These are phyloP conservation scores for Andrena dorsata DNA, from an alignment of 2,888 invertebrate genomes.

Conservation along the genomic window DNA sequence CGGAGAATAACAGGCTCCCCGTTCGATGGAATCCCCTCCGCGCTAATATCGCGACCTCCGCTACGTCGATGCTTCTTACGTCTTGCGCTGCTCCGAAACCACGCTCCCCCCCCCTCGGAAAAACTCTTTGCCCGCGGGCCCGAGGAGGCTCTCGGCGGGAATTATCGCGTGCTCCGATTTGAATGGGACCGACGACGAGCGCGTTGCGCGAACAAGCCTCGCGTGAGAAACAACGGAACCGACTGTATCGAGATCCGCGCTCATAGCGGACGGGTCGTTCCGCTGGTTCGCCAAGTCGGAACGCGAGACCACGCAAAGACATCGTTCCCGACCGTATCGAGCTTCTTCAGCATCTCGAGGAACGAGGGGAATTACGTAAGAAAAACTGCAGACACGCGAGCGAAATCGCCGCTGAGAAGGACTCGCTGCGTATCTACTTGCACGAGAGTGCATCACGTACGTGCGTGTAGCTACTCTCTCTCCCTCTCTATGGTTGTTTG, in stretches of 20 bases:
- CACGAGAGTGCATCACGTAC: too few relatives aligned
- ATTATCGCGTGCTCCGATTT: background rate
- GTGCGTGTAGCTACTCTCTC: too few relatives aligned
- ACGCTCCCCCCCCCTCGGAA: background rate
- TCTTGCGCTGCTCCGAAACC: background rate
- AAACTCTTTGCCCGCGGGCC: background rate
- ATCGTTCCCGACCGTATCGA: conserved; percentile 2
- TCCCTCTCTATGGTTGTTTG: background rate
- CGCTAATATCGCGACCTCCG: conserved; percentile 62
- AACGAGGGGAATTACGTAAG: background rate
- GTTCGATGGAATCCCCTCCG: conserved; percentile 65
- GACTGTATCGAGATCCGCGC: conserved; percentile 9
- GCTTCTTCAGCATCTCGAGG: background rate
- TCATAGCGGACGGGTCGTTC: conserved; percentile 25
- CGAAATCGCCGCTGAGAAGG: background rate
- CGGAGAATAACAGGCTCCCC: conserved; percentile 77
- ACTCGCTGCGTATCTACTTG: too few relatives aligned
- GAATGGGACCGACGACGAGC: background rate
- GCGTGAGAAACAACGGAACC: conserved; percentile 71
- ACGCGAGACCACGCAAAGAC: conserved; percentile 37
- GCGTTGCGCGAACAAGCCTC: conserved; percentile 60
- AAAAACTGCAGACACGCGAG: conserved; percentile 25
- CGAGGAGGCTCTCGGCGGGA: too few relatives aligned
- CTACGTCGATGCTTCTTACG: conserved; percentile 20
- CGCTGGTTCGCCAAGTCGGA: conserved; percentile 25